phyloP scores from a whole-genome alignment of 2,797 vertebrate genomes.

The Sardinella longiceps region DNA sequence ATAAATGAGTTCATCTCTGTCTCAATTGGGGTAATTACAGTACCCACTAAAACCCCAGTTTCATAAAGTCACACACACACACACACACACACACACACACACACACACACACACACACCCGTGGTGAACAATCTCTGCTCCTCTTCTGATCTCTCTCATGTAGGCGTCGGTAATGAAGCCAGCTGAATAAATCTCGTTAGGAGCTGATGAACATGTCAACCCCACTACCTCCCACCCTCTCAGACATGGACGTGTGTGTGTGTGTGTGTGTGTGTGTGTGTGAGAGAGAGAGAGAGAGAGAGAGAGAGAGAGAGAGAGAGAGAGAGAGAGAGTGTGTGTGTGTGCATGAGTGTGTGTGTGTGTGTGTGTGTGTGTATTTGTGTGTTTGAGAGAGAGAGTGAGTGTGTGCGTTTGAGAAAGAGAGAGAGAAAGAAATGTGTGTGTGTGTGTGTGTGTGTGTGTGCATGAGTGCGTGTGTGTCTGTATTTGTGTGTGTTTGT shows the following conservation, averaged over 20 bases:
- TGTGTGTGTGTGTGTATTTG: too few species aligned
- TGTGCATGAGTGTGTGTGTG: too few species aligned
- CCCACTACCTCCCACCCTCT: conserved; percentile 34
- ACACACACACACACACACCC: conserved; percentile 14
- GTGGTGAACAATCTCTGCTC: conserved; percentile 37
- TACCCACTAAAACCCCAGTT: conserved; percentile 14
- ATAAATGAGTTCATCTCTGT: conserved; percentile 45
- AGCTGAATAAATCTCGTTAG: conserved; percentile 50
- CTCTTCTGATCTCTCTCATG: conserved; percentile 46
- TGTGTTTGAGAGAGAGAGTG: too few species aligned
- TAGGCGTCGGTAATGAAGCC: conserved; percentile 55
- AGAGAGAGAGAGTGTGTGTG: too few species aligned
- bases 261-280: background rate
- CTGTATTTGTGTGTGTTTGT: too few species aligned
- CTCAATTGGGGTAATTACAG: conserved; percentile 55
- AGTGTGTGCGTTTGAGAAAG: too few species aligned
- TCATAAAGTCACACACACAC: background rate
- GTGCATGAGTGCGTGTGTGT: too few species aligned
- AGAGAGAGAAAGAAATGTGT: too few species aligned
- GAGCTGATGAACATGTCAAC: conserved; percentile 49
- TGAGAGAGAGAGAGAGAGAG: too few species aligned
- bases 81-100: conserved; percentile 26
- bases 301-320: too few species aligned
- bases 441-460: too few species aligned
- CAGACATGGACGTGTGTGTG: background rate